Percentiles rank a stretch among this genome's conserved stretches.
Evolutionary conservation across 92 coral and sea anemone species (phyloP).

Genomic region (Heliopora coerulea): DNA sequence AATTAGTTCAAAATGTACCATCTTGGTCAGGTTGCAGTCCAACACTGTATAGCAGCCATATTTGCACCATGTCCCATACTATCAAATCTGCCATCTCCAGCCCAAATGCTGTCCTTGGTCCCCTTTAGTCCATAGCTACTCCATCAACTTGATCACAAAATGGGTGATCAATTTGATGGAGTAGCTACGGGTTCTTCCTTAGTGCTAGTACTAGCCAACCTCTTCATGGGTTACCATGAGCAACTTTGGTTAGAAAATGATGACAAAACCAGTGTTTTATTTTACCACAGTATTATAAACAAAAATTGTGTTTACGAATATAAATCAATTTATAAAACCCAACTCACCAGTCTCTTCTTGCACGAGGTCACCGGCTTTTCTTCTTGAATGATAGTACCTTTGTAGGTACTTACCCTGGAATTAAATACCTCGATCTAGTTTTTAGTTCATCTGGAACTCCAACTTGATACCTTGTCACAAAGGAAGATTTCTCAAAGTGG

Average conservation of each 20-base stretch:
- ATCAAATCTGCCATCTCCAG: constrained; percentile 34
- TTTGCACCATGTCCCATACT: constrained; percentile 34
- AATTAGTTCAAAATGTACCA: constrained; percentile 25
- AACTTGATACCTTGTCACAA: too few species aligned
- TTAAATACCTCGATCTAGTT: constrained; percentile 11
- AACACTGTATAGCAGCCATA: constrained; percentile 18
- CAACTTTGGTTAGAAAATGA: background rate
- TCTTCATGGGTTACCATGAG: too few species aligned
- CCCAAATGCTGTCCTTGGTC: constrained; percentile 16
- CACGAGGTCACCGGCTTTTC: constrained; percentile 25
- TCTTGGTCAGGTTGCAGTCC: constrained; percentile 8
- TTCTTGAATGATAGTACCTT: constrained; percentile 18
- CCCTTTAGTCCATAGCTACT: constrained; percentile 1
- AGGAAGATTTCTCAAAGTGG: constrained; percentile 23
- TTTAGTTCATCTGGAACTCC: too few species aligned
- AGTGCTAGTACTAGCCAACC: too few species aligned
- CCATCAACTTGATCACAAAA: too few species aligned
- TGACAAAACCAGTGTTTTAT: background rate
- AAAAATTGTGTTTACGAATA: too few species aligned
- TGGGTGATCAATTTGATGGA: too few species aligned
- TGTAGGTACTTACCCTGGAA: constrained; percentile 32
- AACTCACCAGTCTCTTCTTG: too few species aligned
- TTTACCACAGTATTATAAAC: too few species aligned
- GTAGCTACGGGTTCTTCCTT: too few species aligned
- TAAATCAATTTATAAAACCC: background rate